A percentile compares a stretch with the other conserved stretches of the same genome.
Evolutionary conservation across 2,113 vertebrate genomes (phyloP).

Genomic region (Nyctibius bracteatus): DNA sequence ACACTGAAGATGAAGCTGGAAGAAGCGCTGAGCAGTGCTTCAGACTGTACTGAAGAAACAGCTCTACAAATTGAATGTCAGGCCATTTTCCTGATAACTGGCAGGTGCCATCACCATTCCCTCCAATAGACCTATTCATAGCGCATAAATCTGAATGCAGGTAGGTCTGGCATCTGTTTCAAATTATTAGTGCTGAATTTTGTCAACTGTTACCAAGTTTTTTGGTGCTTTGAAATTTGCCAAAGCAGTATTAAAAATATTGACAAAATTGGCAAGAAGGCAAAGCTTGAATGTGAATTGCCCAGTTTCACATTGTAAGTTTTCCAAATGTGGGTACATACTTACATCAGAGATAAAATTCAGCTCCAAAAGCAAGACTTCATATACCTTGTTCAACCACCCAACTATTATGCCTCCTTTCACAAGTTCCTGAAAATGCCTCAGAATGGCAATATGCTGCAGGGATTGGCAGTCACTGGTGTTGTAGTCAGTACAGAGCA

Average conservation of each 20-base stretch:
- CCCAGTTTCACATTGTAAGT: background rate
- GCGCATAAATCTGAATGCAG: background rate
- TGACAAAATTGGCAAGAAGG: background rate
- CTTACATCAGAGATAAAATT: background rate
- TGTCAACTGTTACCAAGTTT: background rate
- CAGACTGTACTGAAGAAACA: background rate
- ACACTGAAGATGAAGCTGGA: constrained; percentile 1
- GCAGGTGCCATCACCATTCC: background rate
- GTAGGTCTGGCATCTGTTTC: background rate
- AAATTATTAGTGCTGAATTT: background rate
- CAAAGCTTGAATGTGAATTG: background rate
- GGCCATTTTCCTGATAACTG: background rate
- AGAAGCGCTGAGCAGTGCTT: background rate
- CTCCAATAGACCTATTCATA: background rate
- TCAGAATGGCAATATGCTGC: background rate
- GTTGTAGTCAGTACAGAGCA: background rate
- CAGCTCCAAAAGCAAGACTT: background rate
- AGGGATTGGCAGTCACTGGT: background rate
- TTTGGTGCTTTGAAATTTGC: background rate
- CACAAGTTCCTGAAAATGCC: background rate
- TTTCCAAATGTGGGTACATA: background rate
- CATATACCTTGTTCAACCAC: background rate
- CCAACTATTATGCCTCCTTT: background rate
- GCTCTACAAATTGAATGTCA: background rate
- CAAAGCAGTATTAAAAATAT: background rate